A percentile compares a stretch with the other conserved stretches of the same genome.
These are phyloP conservation scores for Sorex maritimensis DNA, from an alignment of 2,797 vertebrate genomes.

Conservation along the genomic window DNA sequence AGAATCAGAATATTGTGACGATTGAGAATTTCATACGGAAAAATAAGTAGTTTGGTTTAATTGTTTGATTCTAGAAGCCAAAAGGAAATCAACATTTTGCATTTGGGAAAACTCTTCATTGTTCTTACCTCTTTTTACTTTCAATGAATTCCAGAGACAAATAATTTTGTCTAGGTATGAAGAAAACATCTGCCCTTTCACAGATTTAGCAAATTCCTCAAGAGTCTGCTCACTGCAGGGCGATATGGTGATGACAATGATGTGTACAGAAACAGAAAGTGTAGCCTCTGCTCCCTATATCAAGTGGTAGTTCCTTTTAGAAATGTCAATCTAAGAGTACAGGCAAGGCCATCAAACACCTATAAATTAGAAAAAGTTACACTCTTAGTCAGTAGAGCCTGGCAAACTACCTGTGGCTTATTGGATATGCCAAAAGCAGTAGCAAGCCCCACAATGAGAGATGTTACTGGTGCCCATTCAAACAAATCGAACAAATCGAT, in stretches of 20 bases:
- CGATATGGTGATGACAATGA: neutral
- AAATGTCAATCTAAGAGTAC: conserved; percentile 15
- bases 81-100: conserved; percentile 35
- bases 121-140: conserved; percentile 21
- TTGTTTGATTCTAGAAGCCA: neutral
- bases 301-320: neutral
- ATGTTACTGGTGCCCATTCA: no score
- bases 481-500: no score
- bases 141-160: neutral
- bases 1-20: neutral
- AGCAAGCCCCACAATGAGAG: no score
- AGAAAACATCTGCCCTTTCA: neutral
- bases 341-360: neutral
- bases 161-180: conserved; percentile 2
- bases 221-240: neutral
- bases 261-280: neutral
- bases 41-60: neutral
- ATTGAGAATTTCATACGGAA: no score
- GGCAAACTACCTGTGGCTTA: no score
- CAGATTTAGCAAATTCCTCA: neutral
- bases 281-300: neutral
- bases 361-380: neutral
- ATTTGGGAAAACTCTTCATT: neutral
- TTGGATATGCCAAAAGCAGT: no score
- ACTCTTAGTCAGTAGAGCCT: neutral